Percentiles rank a stretch among this genome's conserved stretches.
Conservation (phyloP, 2,113 vertebrate genomes). For the Paradisaea rubra region DNA sequence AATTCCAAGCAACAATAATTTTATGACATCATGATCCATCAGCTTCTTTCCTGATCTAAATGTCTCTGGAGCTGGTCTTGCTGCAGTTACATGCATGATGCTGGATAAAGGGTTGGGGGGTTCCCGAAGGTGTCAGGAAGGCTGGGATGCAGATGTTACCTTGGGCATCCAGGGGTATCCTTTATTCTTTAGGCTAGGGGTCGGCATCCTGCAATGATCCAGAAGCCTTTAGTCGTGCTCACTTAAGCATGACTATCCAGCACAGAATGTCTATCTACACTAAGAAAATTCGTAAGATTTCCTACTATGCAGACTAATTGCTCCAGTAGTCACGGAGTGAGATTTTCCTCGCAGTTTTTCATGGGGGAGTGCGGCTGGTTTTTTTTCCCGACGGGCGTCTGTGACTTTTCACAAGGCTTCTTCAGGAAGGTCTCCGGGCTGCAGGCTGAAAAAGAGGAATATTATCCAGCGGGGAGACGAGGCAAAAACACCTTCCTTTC, state of each 20-base stretch:
- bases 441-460: not conserved
- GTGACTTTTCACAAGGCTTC: not conserved
- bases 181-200: not conserved
- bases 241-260: not conserved
- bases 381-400: rapidly evolving
- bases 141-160: not conserved
- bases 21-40: not conserved
- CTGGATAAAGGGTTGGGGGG: not conserved
- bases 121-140: rapidly evolving
- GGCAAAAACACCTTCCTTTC: not conserved
- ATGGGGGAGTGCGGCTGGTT: rapidly evolving
- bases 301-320: not conserved
- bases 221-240: too few species aligned
- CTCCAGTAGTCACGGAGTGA: rapidly evolving
- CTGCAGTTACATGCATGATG: not conserved
- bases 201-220: not conserved
- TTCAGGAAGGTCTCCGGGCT: not conserved
- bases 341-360: not conserved
- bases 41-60: not conserved
- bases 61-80: not conserved
- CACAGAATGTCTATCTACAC: too few species aligned
- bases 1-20: not conserved
- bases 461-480: not conserved
- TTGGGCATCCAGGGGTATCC: not conserved
- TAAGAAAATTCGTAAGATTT: not conserved